Base-by-base conservation (phyloP, 1,140 invertebrate genomes). In the Caenorhabditis inopinata region DNA sequence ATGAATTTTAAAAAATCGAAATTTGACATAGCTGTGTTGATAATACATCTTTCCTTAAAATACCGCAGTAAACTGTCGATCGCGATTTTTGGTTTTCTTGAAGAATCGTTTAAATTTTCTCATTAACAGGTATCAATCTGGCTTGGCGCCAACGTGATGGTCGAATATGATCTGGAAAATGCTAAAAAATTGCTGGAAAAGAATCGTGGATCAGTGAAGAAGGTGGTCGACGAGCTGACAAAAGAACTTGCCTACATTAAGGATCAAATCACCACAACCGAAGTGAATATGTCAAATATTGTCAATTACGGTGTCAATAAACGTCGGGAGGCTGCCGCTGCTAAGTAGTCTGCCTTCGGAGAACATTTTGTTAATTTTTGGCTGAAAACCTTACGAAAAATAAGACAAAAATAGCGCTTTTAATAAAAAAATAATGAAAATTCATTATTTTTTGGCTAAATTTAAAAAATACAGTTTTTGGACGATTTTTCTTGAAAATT, bases 101-200 rank as follows among this genome's bases (percentile, higher is more conserved):
- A 18, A 18, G 7, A 25, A 25, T n/a, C 48, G 5, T 51, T n/a
- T 51, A 18, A 18, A 18, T 9, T 25, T 51, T 7, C 48, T n/a
- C 6, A 51, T 18, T 68, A 21, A 18, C 46, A 78, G 77, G 77
- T 79, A 6, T 58, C 74, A 87, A 91, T 99, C n/a, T 99, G 96
- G 96, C 90, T 99, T 76, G 96, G 96, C 29, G 96, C 96, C 25
- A 98, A 97, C 91, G 95, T 98, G 0, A 99, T 99, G 96, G 91
- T 98, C 84, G 96, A 98, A 89, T 99, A 98, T 91, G 92, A 92
- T 12, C 89, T 98, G 80, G 93, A 96, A 82, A 96, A 98, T 91
- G 96, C 96, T 35, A 92, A 95, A 89, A 91, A 92, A 79, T 90
- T 98, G 42, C 90, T 99, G 21, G 91, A 92, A 75, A 94, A 95